phyloP scores from a whole-genome alignment of 2,888 invertebrate species.

The Eubasilissa splendida region DNA sequence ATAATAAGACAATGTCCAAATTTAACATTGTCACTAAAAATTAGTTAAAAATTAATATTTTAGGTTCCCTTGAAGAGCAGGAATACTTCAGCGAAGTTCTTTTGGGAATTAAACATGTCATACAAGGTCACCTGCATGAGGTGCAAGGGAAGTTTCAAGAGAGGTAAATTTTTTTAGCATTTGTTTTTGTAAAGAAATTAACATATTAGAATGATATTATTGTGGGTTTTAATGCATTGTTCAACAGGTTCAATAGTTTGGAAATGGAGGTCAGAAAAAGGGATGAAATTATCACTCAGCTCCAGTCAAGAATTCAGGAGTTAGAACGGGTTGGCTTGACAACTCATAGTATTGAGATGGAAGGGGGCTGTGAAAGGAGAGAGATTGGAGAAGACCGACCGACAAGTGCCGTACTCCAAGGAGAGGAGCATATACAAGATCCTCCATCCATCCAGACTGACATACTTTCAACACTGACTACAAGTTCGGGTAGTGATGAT shows the following conservation, averaged over 20 bases:
- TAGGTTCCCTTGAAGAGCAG: conserved; percentile 81
- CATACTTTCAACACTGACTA: conserved; percentile 46
- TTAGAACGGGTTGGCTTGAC: conserved; percentile 71
- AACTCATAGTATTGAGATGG: conserved; percentile 14
- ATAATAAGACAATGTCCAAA: no score
- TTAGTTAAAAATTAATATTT: conserved; percentile 54
- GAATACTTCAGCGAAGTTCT: conserved; percentile 88
- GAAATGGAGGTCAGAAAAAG: conserved; percentile 86
- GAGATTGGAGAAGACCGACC: neutral
- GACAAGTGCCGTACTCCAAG: neutral
- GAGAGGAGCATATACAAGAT: conserved; percentile 48
- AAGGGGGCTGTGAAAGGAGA: neutral
- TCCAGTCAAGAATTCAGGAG: conserved; percentile 82
- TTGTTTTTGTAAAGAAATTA: neutral
- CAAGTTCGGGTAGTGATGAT: conserved; percentile 70
- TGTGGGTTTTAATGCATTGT: no score
- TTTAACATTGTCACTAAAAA: neutral
- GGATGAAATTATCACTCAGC: conserved; percentile 85
- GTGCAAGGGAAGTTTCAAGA: conserved; percentile 81
- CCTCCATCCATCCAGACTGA: conserved; percentile 37
- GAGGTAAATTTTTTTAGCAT: conserved; percentile 63
- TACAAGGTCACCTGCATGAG: conserved; percentile 82
- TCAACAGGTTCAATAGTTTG: conserved; percentile 77
- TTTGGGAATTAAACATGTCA: conserved; percentile 85
- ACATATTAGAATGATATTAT: neutral